A percentile compares a stretch with the other conserved stretches of the same genome.
phyloP scores from a whole-genome alignment of 2,888 invertebrate genomes.

The Leptarthrus brevirostris region DNA sequence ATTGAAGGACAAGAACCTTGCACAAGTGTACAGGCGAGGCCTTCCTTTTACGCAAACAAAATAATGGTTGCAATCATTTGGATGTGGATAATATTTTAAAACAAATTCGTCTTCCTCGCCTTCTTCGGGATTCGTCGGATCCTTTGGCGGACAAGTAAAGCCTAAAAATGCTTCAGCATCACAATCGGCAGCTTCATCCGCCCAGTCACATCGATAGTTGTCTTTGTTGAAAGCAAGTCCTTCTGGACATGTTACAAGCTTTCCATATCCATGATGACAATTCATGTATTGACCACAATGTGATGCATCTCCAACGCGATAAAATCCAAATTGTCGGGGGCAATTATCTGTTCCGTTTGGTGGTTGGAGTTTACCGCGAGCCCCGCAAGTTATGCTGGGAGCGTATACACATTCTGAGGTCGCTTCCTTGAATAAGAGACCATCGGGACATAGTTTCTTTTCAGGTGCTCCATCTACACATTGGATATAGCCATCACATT shows the following conservation, averaged over 20 bases:
- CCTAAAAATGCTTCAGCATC: slow-evolving; percentile 82
- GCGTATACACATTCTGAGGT: slow-evolving; percentile 85
- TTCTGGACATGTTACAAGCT: slow-evolving; percentile 82
- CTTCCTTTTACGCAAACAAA: slow-evolving; percentile 81
- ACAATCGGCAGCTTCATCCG: slow-evolving; percentile 83
- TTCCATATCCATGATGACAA: slow-evolving; percentile 82
- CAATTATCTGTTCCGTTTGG: slow-evolving; percentile 77
- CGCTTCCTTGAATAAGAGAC: slow-evolving; percentile 81
- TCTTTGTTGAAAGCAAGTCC: slow-evolving; percentile 82
- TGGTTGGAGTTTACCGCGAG: slow-evolving; percentile 73
- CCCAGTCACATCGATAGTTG: slow-evolving; percentile 86
- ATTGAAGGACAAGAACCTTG: slow-evolving; percentile 82
- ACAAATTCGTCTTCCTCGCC: slow-evolving; percentile 57
- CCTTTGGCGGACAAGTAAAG: slow-evolving; percentile 78
- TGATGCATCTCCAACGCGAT: slow-evolving; percentile 73
- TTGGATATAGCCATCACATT: slow-evolving; percentile 81
- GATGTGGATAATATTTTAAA: slow-evolving; percentile 67
- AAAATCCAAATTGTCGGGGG: slow-evolving; percentile 74
- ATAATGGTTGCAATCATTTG: slow-evolving; percentile 82
- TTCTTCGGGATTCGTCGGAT: slow-evolving; percentile 61
- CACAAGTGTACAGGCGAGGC: slow-evolving; percentile 82
- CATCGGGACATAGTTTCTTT: slow-evolving; percentile 84
- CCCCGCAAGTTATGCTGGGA: slow-evolving; percentile 80
- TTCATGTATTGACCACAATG: slow-evolving; percentile 84
- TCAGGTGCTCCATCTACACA: slow-evolving; percentile 78